These are phyloP conservation scores for Channallabes apus DNA, from an alignment of 2,797 vertebrate species.

Conservation along the genomic window DNA sequence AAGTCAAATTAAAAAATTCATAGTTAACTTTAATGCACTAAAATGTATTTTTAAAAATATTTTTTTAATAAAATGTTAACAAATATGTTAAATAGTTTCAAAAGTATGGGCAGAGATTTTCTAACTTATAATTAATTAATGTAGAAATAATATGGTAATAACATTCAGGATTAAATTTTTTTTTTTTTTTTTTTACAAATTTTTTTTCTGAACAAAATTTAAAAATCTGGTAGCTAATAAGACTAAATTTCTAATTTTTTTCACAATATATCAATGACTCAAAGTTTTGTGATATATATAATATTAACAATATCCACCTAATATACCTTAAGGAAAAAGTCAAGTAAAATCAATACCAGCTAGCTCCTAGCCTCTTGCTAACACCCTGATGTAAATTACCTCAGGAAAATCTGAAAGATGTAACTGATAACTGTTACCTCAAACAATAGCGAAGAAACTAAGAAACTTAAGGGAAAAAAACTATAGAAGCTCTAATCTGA, in stretches of 20 bases:
- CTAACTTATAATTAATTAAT: background rate
- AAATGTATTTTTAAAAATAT: background rate
- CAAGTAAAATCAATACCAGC: background rate
- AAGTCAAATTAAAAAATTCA: background rate
- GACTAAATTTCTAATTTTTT: background rate
- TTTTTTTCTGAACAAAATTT: background rate
- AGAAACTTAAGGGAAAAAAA: no score
- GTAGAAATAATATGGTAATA: background rate
- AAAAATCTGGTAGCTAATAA: no score
- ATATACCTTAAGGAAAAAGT: background rate
- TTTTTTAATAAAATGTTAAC: background rate
- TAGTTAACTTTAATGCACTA: background rate
- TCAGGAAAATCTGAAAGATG: background rate
- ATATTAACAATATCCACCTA: background rate
- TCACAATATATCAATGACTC: background rate
- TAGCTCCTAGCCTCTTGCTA: background rate
- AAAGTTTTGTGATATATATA: background rate
- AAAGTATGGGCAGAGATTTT: background rate
- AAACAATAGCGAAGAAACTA: background rate
- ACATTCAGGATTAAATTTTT: background rate
- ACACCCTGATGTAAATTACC: background rate
- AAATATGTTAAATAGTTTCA: background rate
- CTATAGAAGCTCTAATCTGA: background rate
- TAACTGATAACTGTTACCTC: background rate
- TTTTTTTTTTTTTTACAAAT: background rate